phyloP scores from a whole-genome alignment of 2,797 vertebrate genomes.

The Brotula barbata region DNA sequence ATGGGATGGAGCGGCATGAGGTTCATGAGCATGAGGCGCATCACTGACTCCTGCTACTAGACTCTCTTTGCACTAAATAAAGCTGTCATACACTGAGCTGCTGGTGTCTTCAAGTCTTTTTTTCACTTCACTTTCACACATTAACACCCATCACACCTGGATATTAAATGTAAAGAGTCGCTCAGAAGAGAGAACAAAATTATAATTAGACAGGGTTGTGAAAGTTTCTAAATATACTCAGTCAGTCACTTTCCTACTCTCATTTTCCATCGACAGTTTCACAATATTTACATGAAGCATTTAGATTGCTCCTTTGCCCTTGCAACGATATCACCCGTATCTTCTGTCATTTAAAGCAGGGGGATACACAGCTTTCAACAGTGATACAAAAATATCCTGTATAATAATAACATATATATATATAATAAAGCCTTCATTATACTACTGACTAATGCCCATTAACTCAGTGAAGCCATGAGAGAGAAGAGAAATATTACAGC shows the following conservation, averaged over 20 bases:
- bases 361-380: too few relatives aligned
- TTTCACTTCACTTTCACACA: not conserved
- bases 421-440: too few relatives aligned
- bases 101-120: not conserved
- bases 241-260: not conserved
- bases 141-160: not conserved
- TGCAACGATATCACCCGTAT: too few relatives aligned
- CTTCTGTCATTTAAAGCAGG: too few relatives aligned
- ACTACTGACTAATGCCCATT: too few relatives aligned
- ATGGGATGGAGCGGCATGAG: constrained; percentile 68
- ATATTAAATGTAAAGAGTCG: not conserved
- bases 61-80: constrained; percentile 66
- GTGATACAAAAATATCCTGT: too few relatives aligned
- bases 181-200: too few relatives aligned
- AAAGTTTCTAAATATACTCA: too few relatives aligned
- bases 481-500: too few relatives aligned
- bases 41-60: constrained; percentile 73
- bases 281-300: not conserved
- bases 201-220: too few relatives aligned
- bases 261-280: not conserved
- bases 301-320: not conserved
- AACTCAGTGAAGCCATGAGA: too few relatives aligned
- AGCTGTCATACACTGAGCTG: constrained; percentile 54
- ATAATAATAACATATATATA: too few relatives aligned
- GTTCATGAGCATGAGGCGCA: constrained; percentile 75